Evolutionary conservation across 1,140 invertebrate genomes (phyloP).

Genomic region (Hyposmocoma kahamanoa): DNA sequence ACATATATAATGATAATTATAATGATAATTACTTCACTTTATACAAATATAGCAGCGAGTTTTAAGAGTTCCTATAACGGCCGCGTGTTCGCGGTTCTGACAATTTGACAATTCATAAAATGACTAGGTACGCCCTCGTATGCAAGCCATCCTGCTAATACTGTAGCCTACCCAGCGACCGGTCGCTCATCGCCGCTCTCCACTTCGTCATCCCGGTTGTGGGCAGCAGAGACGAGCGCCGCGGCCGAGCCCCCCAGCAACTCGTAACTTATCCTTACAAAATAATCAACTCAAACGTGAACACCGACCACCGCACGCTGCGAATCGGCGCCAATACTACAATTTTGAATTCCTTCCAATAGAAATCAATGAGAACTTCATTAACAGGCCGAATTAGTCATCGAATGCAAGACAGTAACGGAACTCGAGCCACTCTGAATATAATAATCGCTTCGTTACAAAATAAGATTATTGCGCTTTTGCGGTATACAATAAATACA

Average conservation of each 20-base stretch:
- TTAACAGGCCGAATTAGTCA: slow-evolving; percentile 40
- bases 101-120: slow-evolving; percentile 72
- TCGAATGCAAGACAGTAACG: slow-evolving; percentile 57
- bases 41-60: slow-evolving; percentile 75
- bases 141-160: slow-evolving; percentile 39
- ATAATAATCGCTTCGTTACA: slow-evolving; percentile 45
- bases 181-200: background rate
- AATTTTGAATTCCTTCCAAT: slow-evolving; percentile 48
- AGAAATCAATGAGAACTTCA: slow-evolving; percentile 27
- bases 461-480: slow-evolving; percentile 46
- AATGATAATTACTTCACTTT: slow-evolving; percentile 73
- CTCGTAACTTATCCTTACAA: slow-evolving; percentile 46
- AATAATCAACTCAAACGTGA: slow-evolving; percentile 49
- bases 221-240: background rate
- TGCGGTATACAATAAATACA: slow-evolving; percentile 51
- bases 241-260: background rate
- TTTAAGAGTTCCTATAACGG: slow-evolving; percentile 75
- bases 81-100: slow-evolving; percentile 63
- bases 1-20: slow-evolving; percentile 70
- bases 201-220: background rate
- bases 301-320: slow-evolving; percentile 23
- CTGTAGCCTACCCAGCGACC: slow-evolving; percentile 14
- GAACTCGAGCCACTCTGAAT: slow-evolving; percentile 69
- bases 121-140: slow-evolving; percentile 68
- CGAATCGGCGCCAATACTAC: slow-evolving; percentile 30